Evolutionary conservation across 2,797 vertebrate species (phyloP).

Genomic region (Tragopan temminckii): DNA sequence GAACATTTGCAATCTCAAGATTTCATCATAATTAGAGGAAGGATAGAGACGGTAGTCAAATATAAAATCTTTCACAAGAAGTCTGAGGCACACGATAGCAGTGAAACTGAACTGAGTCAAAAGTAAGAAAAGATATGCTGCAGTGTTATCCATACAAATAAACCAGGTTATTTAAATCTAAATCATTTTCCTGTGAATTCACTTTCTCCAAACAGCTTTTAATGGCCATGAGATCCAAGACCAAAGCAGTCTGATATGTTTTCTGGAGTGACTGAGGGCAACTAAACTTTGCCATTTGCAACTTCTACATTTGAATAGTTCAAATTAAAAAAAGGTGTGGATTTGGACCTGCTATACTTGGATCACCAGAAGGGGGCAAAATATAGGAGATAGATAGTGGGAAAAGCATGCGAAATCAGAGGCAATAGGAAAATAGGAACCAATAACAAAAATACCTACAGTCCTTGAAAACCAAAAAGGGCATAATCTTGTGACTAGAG

Average conservation of each 20-base stretch:
- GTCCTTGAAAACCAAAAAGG: background rate
- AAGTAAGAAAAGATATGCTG: background rate
- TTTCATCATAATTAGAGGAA: background rate
- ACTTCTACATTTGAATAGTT: conserved; percentile 34
- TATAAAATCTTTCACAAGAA: background rate
- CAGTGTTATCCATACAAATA: background rate
- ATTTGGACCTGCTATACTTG: background rate
- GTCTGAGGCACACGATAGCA: background rate
- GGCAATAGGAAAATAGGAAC: background rate
- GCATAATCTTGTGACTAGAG: background rate
- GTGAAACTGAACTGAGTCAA: background rate
- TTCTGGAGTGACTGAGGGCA: background rate
- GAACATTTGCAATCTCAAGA: background rate
- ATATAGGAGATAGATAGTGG: background rate
- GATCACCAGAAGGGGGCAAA: background rate
- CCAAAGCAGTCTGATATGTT: background rate
- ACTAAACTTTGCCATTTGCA: background rate
- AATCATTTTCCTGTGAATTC: conserved; percentile 38
- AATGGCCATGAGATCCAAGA: background rate
- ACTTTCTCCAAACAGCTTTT: background rate
- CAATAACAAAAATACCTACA: background rate
- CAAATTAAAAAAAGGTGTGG: conserved; percentile 8
- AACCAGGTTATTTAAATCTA: conserved; percentile 36
- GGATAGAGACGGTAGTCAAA: background rate
- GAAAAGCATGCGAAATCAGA: background rate